These are phyloP conservation scores for Amphipoea oculea DNA, from an alignment of 2,888 invertebrate genomes.

Conservation along the genomic window DNA sequence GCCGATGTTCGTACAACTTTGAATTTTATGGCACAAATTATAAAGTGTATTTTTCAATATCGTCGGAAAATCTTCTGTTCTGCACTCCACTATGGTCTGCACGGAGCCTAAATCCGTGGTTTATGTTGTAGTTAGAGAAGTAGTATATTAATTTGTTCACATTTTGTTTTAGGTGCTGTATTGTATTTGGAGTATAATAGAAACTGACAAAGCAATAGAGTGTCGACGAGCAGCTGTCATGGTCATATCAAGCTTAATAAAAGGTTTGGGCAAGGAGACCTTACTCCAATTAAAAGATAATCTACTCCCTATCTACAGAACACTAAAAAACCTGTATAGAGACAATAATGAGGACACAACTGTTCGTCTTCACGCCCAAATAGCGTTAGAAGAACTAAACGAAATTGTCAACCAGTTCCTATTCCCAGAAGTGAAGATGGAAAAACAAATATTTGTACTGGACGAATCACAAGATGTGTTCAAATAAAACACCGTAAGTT, in stretches of 20 bases:
- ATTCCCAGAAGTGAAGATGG: conserved; percentile 89
- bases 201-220: conserved; percentile 93
- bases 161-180: conserved; percentile 91
- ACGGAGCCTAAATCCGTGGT: not conserved
- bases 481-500: conserved; percentile 74
- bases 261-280: conserved; percentile 93
- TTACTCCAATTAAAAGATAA: conserved; percentile 92
- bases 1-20: not conserved
- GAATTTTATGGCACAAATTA: not conserved
- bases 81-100: not conserved
- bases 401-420: conserved; percentile 92
- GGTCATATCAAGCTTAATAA: conserved; percentile 93
- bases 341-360: conserved; percentile 92
- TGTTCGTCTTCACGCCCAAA: conserved; percentile 93
- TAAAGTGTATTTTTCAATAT: not conserved
- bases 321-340: conserved; percentile 92
- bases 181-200: conserved; percentile 92
- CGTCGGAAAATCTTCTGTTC: not conserved
- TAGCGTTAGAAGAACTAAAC: conserved; percentile 94
- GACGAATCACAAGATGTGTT: conserved; percentile 65
- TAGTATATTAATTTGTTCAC: not conserved
- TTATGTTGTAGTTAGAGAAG: not conserved
- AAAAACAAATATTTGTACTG: conserved; percentile 89
- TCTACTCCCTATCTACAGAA: conserved; percentile 93
- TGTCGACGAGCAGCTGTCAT: conserved; percentile 95